phyloP scores from a whole-genome alignment of 2,113 vertebrate genomes.

The Macquaria australasica region DNA sequence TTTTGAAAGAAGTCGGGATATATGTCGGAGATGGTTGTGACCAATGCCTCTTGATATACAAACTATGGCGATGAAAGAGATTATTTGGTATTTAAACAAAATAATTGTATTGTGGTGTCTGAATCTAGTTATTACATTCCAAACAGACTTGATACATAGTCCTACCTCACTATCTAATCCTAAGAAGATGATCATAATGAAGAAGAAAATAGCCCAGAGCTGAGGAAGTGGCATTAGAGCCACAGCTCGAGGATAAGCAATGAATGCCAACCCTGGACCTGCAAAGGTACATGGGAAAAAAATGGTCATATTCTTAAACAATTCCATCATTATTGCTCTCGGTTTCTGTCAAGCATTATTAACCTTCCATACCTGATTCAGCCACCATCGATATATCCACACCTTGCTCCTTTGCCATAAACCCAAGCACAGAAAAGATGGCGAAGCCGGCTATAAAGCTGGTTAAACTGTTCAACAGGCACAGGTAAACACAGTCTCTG shows the following conservation, averaged over 20 bases:
- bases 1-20: constrained; percentile 81
- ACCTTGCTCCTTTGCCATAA: constrained; percentile 91
- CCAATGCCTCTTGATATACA: constrained; percentile 82
- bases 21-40: constrained; percentile 83
- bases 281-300: background rate
- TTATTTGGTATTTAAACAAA: background rate
- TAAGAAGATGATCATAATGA: constrained; percentile 85
- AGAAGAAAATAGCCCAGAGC: constrained; percentile 86
- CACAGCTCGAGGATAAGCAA: constrained; percentile 85
- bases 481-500: constrained; percentile 92
- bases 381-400: constrained; percentile 91
- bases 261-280: constrained; percentile 87
- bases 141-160: background rate
- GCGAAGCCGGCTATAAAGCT: constrained; percentile 95
- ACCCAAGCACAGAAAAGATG: constrained; percentile 93
- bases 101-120: background rate
- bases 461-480: constrained; percentile 93
- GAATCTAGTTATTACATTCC: background rate
- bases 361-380: constrained; percentile 86
- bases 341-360: background rate
- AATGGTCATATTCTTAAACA: background rate
- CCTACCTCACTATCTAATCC: constrained; percentile 86
- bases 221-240: constrained; percentile 86
- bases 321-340: background rate
- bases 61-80: constrained; percentile 73